Evolutionary conservation across 2,888 invertebrate species (phyloP).

Genomic region (Lobophora halterata): DNA sequence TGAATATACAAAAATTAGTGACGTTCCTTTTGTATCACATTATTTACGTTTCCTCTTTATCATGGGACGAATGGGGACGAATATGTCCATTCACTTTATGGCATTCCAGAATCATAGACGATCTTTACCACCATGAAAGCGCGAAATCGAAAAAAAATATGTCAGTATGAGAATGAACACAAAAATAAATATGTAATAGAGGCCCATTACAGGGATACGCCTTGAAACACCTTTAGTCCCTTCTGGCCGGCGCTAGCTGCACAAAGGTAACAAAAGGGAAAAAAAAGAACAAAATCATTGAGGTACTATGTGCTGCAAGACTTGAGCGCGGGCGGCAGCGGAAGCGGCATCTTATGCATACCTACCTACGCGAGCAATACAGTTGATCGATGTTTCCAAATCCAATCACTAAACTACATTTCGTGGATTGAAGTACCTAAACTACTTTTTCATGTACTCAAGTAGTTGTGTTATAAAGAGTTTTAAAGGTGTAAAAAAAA

Average conservation of each 20-base stretch:
- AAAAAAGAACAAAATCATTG: slow-evolving; percentile 59
- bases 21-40: too few species aligned
- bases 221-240: slow-evolving; percentile 71
- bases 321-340: slow-evolving; percentile 27
- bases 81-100: slow-evolving; percentile 13
- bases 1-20: too few species aligned
- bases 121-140: slow-evolving; percentile 65
- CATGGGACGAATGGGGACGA: too few species aligned
- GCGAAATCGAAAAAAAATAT: slow-evolving; percentile 66
- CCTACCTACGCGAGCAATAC: too few species aligned
- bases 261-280: slow-evolving; percentile 76
- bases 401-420: too few species aligned
- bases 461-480: too few species aligned
- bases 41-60: slow-evolving; percentile 9
- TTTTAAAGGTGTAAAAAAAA: too few species aligned
- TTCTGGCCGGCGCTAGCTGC: slow-evolving; percentile 76
- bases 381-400: too few species aligned
- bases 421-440: too few species aligned
- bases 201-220: slow-evolving; percentile 69
- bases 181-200: slow-evolving; percentile 78
- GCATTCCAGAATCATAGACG: slow-evolving; percentile 18
- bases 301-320: slow-evolving; percentile 38
- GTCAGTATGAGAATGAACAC: slow-evolving; percentile 76
- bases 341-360: too few species aligned
- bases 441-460: too few species aligned